phyloP scores from a whole-genome alignment of 1,140 invertebrate genomes.

The Palaemon carinicauda region DNA sequence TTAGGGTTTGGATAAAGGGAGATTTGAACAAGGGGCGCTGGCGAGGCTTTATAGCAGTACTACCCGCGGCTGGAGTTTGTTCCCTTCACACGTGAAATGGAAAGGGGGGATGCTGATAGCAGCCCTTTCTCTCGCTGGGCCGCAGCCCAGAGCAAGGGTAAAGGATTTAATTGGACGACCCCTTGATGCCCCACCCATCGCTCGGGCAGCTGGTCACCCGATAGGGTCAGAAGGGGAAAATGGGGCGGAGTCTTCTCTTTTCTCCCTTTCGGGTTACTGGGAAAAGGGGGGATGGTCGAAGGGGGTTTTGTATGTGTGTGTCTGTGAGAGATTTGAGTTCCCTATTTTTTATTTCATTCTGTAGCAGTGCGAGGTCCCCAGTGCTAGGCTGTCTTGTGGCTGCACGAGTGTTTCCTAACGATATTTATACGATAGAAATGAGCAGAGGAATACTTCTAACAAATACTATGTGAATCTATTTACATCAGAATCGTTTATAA shows the following conservation, averaged over 20 bases:
- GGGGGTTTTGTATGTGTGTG: no score
- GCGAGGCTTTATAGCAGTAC: no score
- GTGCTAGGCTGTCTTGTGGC: neutral
- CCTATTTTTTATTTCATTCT: conserved; percentile 49
- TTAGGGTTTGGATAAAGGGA: no score
- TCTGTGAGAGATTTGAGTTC: neutral
- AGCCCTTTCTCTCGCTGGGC: neutral
- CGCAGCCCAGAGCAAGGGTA: neutral
- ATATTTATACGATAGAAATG: neutral
- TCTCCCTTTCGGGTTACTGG: no score
- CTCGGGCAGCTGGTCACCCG: neutral
- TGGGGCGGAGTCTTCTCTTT: conserved; percentile 9
- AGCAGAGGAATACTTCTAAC: no score
- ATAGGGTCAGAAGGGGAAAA: conserved; percentile 30
- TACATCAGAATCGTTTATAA: no score
- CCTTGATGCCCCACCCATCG: conserved; percentile 12
- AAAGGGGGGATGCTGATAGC: neutral
- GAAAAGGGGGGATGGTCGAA: no score
- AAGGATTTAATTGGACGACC: conserved; percentile 44
- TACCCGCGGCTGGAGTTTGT: no score
- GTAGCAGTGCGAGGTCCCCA: conserved; percentile 9
- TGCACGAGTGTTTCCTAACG: neutral
- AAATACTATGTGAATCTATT: no score
- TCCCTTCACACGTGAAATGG: no score
- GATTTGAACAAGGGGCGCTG: no score